phyloP scores from a whole-genome alignment of 2,888 invertebrate genomes.

The Campoletis raptor region DNA sequence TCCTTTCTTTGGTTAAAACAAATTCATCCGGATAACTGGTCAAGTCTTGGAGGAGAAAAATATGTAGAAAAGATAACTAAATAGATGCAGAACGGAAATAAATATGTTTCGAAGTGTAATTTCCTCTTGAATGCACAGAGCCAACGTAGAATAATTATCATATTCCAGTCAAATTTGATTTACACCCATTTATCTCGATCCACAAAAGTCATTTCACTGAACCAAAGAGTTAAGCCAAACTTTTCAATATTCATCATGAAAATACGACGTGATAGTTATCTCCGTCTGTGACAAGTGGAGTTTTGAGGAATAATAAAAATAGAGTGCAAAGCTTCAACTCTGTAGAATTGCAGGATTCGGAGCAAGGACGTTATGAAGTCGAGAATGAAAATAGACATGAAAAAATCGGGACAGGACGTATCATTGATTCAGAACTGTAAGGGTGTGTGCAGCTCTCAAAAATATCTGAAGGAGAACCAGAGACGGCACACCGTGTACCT shows the following conservation, averaged over 20 bases:
- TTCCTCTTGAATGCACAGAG: background rate
- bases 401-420: slow-evolving; percentile 28
- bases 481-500: slow-evolving; percentile 42
- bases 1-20: background rate
- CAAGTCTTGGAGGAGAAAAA: no score
- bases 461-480: slow-evolving; percentile 56
- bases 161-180: background rate
- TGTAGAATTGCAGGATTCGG: background rate
- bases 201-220: background rate
- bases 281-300: background rate
- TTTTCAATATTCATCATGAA: background rate
- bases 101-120: background rate
- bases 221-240: background rate
- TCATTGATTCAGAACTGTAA: slow-evolving; percentile 36
- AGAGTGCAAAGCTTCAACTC: slow-evolving; percentile 4
- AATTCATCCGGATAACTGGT: background rate
- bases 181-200: slow-evolving; percentile 1
- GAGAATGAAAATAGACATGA: background rate
- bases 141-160: background rate
- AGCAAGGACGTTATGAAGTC: slow-evolving; percentile 22
- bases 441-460: slow-evolving; percentile 29
- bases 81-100: background rate
- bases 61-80: background rate
- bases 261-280: background rate
- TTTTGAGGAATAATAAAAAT: background rate